Evolutionary conservation across 1,140 invertebrate species (phyloP).

Genomic region (Caenorhabditis remanei): DNA sequence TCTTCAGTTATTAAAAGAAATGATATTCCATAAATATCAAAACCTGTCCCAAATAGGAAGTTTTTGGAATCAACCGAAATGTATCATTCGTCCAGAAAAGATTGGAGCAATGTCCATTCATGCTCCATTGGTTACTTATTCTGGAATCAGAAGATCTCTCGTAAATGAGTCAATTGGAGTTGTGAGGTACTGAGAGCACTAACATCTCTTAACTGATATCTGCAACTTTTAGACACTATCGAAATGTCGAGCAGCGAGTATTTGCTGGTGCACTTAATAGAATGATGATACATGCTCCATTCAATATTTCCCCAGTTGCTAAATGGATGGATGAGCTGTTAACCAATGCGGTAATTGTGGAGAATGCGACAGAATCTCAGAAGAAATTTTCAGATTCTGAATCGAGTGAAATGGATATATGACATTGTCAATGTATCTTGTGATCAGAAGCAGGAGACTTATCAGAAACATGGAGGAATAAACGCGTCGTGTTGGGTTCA

Average conservation of each 20-base stretch:
- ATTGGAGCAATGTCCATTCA: not conserved
- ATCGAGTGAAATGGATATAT: not conserved
- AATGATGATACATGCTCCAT: slow-evolving; percentile 27
- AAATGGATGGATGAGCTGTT: not conserved
- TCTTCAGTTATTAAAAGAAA: not conserved
- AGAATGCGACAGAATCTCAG: too few species aligned
- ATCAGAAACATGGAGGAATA: not conserved
- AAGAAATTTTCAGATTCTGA: not conserved
- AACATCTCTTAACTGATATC: not conserved
- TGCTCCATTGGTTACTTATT: not conserved
- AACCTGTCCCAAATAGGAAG: not conserved
- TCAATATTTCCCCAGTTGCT: not conserved
- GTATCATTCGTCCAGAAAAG: not conserved
- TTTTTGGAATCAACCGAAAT: not conserved
- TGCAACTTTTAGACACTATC: slow-evolving; percentile 1
- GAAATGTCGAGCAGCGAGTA: not conserved
- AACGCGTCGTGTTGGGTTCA: not conserved
- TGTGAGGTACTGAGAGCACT: not conserved
- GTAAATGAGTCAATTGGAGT: not conserved
- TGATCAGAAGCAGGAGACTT: not conserved
- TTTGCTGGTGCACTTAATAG: not conserved
- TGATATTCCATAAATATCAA: not conserved
- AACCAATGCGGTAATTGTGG: not conserved
- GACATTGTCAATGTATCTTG: not conserved
- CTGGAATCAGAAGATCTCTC: not conserved